Base-by-base conservation (phyloP, 2,797 vertebrate species). In the Meriones psammophilus region DNA sequence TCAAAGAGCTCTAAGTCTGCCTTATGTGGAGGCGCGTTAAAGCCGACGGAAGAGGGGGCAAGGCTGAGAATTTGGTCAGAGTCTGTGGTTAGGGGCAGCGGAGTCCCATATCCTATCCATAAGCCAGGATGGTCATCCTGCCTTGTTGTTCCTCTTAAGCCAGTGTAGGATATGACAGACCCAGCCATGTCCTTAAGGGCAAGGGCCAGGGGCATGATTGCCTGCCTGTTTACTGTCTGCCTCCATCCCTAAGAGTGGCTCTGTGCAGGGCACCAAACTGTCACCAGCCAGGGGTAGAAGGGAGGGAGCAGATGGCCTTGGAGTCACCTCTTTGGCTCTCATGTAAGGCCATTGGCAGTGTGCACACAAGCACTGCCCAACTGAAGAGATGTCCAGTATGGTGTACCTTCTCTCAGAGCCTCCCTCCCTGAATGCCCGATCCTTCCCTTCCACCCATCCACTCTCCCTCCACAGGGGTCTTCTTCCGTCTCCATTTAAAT, bases 81-180 rank as follows among this genome's bases (percentile, higher is more conserved):
- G 79, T 66, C 77, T 12, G 17, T 2, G 12, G 64, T 20, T 56
- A n/a, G 50, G 77, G 33, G 8, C 69, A 33, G 10, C 3, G 8
- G 46, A 26, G 4, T 1, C 4, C 17, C 71, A 71, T 26, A 39
- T 22, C 39, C 64, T 18, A 8, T 7, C 33, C 24, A 60, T 50
- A 14, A 8, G 18, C 10, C 30, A 5, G 42, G 42, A 0, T 28
- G 15, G 56, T 17, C 56, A 58, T 17, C 33, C n/a, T 56, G 4
- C 0, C 20, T 1, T 0, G 0, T 12, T n/a, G 36, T 58, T 20
- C 62, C 28, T 66, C 64, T 14, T 3, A 28, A 58, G 90, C 36
- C 79, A 6, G 69, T 56, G 1, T 5, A 14, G n/a, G 50, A 80
- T 56, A 28, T 24, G 13, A 8, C 71, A 8, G 2, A 2, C 33